Conservation (phyloP, 1,140 invertebrate genomes). For the Laupala kohalensis region DNA sequence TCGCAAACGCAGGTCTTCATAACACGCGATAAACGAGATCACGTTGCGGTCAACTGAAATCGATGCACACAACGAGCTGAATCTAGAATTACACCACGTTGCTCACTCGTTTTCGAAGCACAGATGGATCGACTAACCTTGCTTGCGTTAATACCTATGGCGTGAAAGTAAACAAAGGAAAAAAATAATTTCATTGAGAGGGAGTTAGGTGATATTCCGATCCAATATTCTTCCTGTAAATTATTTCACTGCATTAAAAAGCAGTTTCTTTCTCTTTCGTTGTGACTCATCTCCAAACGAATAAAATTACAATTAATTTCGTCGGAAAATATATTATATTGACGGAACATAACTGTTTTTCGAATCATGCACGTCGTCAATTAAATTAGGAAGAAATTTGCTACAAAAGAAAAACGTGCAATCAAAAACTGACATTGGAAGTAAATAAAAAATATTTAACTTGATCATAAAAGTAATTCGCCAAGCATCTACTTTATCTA, state of each 20-base stretch:
- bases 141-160: background rate
- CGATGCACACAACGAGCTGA: background rate
- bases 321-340: no score
- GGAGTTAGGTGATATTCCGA: background rate
- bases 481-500: no score
- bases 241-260: background rate
- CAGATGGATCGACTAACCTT: background rate
- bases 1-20: background rate
- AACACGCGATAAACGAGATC: background rate
- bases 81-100: background rate
- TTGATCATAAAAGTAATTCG: no score
- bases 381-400: no score
- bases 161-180: background rate
- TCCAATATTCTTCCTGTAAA: background rate
- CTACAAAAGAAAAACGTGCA: no score
- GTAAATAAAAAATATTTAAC: no score
- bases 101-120: background rate
- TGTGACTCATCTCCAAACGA: no score
- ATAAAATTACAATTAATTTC: no score
- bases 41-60: background rate
- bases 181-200: background rate
- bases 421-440: no score
- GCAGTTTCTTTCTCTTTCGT: no score
- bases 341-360: no score
- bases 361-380: no score